These are phyloP conservation scores for Leptonema lineaticorne DNA, from an alignment of 1,140 invertebrate genomes.

Conservation along the genomic window DNA sequence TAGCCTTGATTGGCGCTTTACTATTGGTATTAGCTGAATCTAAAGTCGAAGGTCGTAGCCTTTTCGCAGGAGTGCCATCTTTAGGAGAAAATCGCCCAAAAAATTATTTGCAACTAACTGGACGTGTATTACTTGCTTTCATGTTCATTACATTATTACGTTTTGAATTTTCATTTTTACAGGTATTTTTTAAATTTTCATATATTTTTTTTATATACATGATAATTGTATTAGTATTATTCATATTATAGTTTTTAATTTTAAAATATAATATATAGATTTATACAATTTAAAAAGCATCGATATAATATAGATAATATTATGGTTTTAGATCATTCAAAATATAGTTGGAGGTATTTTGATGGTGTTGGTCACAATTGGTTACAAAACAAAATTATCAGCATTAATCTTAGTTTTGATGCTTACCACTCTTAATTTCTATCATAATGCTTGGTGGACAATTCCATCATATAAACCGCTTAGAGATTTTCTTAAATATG, in stretches of 20 bases:
- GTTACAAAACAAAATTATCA: slow-evolving; percentile 98
- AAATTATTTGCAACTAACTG: slow-evolving; percentile 94
- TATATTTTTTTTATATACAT: too few relatives aligned
- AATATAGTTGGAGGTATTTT: slow-evolving; percentile 91
- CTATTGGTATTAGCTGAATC: slow-evolving; percentile 93
- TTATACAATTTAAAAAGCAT: not conserved
- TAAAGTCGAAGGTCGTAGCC: slow-evolving; percentile 83
- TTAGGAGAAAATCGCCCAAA: slow-evolving; percentile 97
- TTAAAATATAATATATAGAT: not conserved
- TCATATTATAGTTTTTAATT: too few relatives aligned
- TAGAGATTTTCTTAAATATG: slow-evolving; percentile 99
- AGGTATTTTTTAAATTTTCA: slow-evolving; percentile 63
- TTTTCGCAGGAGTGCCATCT: slow-evolving; percentile 98
- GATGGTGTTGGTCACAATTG: slow-evolving; percentile 95
- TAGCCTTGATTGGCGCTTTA: slow-evolving; percentile 94
- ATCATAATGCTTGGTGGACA: slow-evolving; percentile 98
- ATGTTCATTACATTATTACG: slow-evolving; percentile 98
- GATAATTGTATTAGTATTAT: not conserved
- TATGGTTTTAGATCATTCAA: slow-evolving; percentile 70
- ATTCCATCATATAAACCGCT: slow-evolving; percentile 93
- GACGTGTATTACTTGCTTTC: slow-evolving; percentile 93
- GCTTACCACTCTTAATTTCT: slow-evolving; percentile 89
- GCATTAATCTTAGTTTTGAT: slow-evolving; percentile 91
- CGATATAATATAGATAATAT: too few relatives aligned
- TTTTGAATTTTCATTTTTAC: slow-evolving; percentile 88